Evolutionary conservation across 1,140 invertebrate genomes (phyloP).

Genomic region (Lasioglossum baleicum): DNA sequence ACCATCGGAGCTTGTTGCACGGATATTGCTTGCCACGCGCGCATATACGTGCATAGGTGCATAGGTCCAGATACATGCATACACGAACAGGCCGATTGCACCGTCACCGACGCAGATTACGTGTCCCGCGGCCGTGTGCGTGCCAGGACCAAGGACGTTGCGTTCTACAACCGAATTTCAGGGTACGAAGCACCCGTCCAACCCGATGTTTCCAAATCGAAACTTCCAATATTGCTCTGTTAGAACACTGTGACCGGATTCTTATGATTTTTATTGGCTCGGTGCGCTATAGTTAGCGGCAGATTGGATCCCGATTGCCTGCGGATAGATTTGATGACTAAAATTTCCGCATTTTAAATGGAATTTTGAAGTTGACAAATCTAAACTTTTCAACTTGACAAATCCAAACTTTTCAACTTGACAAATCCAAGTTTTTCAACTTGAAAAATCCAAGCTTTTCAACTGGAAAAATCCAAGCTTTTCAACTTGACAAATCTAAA

Average conservation of each 20-base stretch:
- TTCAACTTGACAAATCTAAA: too few species aligned
- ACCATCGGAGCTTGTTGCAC: constrained; percentile 48
- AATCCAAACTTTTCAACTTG: too few species aligned
- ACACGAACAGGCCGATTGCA: not conserved
- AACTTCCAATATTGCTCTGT: constrained; percentile 13
- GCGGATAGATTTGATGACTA: not conserved
- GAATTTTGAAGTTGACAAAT: too few species aligned
- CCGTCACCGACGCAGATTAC: not conserved
- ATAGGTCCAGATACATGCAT: not conserved
- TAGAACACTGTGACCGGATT: not conserved
- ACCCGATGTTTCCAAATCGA: not conserved
- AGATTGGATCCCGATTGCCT: not conserved
- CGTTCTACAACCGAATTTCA: constrained; percentile 1
- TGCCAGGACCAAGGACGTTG: not conserved
- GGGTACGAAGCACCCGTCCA: constrained; percentile 1
- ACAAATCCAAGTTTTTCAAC: too few species aligned
- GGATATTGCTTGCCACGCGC: constrained; percentile 44
- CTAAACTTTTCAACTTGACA: too few species aligned
- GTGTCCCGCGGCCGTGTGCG: not conserved
- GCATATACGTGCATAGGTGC: not conserved
- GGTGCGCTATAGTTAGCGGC: not conserved
- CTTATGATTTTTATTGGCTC: not conserved
- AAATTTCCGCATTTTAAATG: not conserved
- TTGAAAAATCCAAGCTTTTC: too few species aligned
- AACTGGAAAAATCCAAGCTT: too few species aligned